Evolutionary conservation across 1,140 invertebrate species (phyloP).

Genomic region (silkworm (Bombyx mori)): ASM3026992v2 NC_085133.1:3738001-3738500

Average conservation of each 20-base stretch:
- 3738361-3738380: conserved; percentile 88
- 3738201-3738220: conserved; percentile 56
- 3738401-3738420: conserved; percentile 76
- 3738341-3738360: conserved; percentile 90
- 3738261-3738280: conserved; percentile 70
- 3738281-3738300: conserved; percentile 69
- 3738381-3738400: conserved; percentile 90
- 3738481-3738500: conserved; percentile 88
- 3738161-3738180: conserved; percentile 67
- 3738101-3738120: conserved; percentile 60
- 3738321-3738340: conserved; percentile 88
- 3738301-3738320: conserved; percentile 77
- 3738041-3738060: conserved; percentile 52
- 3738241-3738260: conserved; percentile 65
- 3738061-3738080: conserved; percentile 59
- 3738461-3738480: conserved; percentile 77
- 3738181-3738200: conserved; percentile 68
- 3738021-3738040: conserved; percentile 45
- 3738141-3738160: conserved; percentile 59
- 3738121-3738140: conserved; percentile 51
- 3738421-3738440: conserved; percentile 91
- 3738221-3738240: conserved; percentile 59
- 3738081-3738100: conserved; percentile 60
- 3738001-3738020: conserved; percentile 31
- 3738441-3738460: conserved; percentile 83